phyloP scores from a whole-genome alignment of 2,888 invertebrate species.

The Drosophila tripunctata region DNA sequence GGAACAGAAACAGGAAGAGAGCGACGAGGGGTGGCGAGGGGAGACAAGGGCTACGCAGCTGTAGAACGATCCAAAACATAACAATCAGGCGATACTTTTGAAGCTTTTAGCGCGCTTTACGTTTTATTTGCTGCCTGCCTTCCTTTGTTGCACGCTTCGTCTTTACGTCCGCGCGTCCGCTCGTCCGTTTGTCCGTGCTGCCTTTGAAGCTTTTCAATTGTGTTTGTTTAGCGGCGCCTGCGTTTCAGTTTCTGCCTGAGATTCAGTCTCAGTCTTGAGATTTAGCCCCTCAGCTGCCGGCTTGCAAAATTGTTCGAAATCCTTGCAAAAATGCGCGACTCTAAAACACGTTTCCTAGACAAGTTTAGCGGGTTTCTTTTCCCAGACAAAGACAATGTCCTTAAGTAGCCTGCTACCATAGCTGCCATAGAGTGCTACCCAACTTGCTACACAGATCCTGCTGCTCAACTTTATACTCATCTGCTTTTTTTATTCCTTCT shows the following conservation, averaged over 20 bases:
- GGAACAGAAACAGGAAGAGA: not conserved
- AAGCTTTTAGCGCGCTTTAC: slow-evolving; percentile 12
- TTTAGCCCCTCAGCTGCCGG: slow-evolving; percentile 26
- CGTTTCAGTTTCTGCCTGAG: no score
- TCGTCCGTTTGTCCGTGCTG: no score
- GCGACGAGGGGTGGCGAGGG: not conserved
- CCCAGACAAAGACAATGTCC: slow-evolving; percentile 26
- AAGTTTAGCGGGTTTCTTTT: slow-evolving; percentile 52
- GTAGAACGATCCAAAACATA: slow-evolving; percentile 2
- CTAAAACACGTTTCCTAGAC: slow-evolving; percentile 54
- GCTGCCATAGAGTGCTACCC: slow-evolving; percentile 2
- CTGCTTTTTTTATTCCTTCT: not conserved
- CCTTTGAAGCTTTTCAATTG: no score
- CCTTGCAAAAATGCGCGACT: slow-evolving; percentile 13
- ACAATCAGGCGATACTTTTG: not conserved
- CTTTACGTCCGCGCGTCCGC: no score
- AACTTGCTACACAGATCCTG: slow-evolving; percentile 6
- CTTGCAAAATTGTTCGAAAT: slow-evolving; percentile 41
- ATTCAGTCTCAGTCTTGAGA: no score
- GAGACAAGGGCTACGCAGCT: not conserved
- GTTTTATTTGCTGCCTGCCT: not conserved
- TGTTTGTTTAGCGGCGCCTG: slow-evolving; percentile 26
- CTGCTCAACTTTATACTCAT: slow-evolving; percentile 16
- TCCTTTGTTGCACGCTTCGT: slow-evolving; percentile 23
- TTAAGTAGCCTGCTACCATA: slow-evolving; percentile 53